Conservation (phyloP, 2,888 invertebrate genomes). For the Ephialtes manifestator region DNA sequence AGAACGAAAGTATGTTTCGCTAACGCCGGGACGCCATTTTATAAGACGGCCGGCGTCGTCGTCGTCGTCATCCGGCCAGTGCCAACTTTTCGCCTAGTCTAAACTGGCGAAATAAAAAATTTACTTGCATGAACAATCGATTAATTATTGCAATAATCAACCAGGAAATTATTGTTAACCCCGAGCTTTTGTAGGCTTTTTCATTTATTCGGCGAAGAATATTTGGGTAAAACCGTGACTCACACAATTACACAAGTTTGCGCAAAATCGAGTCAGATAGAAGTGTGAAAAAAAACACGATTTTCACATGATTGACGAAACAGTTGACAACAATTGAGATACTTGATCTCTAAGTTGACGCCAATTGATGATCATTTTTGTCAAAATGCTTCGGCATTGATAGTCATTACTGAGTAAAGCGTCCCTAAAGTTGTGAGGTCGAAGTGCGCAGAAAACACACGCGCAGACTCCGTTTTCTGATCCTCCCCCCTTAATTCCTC, state of each 20-base stretch:
- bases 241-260: background rate
- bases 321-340: background rate
- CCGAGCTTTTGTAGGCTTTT: background rate
- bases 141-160: background rate
- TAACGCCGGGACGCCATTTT: constrained; percentile 69
- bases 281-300: background rate
- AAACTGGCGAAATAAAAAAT: background rate
- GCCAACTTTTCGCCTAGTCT: background rate
- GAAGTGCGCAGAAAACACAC: background rate
- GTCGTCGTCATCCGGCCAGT: constrained; percentile 12
- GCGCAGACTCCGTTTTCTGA: background rate
- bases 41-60: constrained; percentile 64
- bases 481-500: background rate
- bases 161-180: background rate
- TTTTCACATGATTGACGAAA: constrained; percentile 9
- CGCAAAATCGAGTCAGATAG: background rate
- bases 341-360: background rate
- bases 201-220: background rate
- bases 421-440: constrained; percentile 29
- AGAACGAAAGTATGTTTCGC: background rate
- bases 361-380: background rate
- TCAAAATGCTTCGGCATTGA: background rate
- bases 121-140: background rate
- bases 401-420: background rate
- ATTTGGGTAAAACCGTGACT: background rate